These are phyloP conservation scores for Oophaga pumilio DNA, from an alignment of 2,113 vertebrate genomes.

Conservation along the genomic window DNA sequence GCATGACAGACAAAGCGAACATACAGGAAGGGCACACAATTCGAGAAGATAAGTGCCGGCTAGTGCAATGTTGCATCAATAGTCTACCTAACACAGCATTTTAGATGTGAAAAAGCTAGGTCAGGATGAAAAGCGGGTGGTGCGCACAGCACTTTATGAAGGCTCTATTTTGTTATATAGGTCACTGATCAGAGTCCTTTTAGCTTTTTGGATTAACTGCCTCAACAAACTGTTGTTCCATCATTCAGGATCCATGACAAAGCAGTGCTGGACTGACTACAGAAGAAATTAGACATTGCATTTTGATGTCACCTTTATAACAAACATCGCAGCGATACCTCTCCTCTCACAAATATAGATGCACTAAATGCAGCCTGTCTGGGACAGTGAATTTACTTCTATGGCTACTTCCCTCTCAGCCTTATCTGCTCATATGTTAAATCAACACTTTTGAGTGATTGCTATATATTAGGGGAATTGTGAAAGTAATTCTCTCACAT, in stretches of 20 bases:
- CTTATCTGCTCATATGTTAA: too few species aligned
- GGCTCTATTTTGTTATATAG: slow-evolving; percentile 38
- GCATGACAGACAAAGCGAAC: slow-evolving; percentile 24
- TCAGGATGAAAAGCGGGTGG: slow-evolving; percentile 19
- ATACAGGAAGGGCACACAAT: slow-evolving; percentile 38
- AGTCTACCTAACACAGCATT: slow-evolving; percentile 49
- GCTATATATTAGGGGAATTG: too few species aligned
- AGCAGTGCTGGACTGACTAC: background rate
- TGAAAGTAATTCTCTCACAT: too few species aligned
- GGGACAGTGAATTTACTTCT: too few species aligned
- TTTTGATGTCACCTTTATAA: background rate
- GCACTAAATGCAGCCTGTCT: too few species aligned
- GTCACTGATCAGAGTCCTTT: background rate
- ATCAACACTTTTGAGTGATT: too few species aligned
- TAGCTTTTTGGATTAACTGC: slow-evolving; percentile 20
- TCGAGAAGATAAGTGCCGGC: slow-evolving; percentile 12
- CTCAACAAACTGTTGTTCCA: background rate
- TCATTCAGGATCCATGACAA: background rate
- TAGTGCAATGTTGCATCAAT: slow-evolving; percentile 10
- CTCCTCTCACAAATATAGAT: too few species aligned
- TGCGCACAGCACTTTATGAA: slow-evolving; percentile 11
- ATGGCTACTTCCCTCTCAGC: too few species aligned
- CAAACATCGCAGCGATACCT: too few species aligned
- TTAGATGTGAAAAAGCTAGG: slow-evolving; percentile 31
- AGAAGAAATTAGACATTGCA: background rate